These are phyloP conservation scores for Osmerus eperlanus DNA, from an alignment of 2,113 vertebrate species.

Conservation along the genomic window DNA sequence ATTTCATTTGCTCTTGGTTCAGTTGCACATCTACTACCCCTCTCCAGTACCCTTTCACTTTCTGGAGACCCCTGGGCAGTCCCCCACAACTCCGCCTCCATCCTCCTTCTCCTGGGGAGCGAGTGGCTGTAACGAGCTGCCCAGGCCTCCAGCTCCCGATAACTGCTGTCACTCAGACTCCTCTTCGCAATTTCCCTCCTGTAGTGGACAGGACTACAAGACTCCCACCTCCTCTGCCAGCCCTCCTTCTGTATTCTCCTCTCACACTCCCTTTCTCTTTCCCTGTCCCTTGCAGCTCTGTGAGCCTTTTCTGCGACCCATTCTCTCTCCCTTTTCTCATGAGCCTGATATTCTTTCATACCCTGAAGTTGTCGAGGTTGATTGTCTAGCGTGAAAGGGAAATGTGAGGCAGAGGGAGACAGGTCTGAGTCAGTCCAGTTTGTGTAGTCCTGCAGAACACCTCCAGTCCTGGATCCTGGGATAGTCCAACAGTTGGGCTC, in stretches of 20 bases:
- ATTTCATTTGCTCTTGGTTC: constrained; percentile 28
- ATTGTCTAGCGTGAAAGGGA: constrained; percentile 48
- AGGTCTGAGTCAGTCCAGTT: constrained; percentile 53
- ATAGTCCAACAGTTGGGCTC: constrained; percentile 54
- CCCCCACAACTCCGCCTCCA: constrained; percentile 54
- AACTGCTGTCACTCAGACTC: constrained; percentile 52
- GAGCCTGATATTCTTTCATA: constrained; percentile 32
- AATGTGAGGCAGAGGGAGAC: constrained; percentile 32
- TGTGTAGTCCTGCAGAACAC: constrained; percentile 45
- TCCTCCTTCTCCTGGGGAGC: constrained; percentile 58
- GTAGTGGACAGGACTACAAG: constrained; percentile 37
- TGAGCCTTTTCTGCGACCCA: constrained; percentile 42
- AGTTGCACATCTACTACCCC: constrained; percentile 25
- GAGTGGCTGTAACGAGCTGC: constrained; percentile 66
- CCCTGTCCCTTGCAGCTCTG: constrained; percentile 30
- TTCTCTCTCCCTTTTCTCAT: constrained; percentile 52
- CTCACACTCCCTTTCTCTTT: constrained; percentile 31
- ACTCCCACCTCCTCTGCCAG: constrained; percentile 59
- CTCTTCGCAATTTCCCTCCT: constrained; percentile 53
- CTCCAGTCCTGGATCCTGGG: constrained; percentile 52
- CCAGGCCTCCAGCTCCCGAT: constrained; percentile 66
- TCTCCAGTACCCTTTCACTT: constrained; percentile 36
- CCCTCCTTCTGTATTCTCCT: constrained; percentile 51
- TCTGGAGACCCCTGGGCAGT: constrained; percentile 39
- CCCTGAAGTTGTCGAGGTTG: constrained; percentile 39